phyloP scores from a whole-genome alignment of 2,113 vertebrate genomes.

The Cepphus grylle region DNA sequence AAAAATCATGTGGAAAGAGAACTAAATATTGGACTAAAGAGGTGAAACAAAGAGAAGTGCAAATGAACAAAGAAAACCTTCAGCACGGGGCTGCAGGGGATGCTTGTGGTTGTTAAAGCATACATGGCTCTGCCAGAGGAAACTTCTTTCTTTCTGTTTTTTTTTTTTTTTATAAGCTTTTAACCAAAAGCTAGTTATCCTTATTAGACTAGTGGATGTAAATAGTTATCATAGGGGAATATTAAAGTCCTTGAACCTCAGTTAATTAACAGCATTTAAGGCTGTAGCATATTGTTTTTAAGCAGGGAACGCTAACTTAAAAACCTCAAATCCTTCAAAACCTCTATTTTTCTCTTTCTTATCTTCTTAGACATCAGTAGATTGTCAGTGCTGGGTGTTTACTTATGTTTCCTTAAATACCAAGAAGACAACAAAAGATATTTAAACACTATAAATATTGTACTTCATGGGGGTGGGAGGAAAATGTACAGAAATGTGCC shows the following conservation, averaged over 20 bases:
- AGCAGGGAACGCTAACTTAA: background rate
- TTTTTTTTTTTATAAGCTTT: background rate
- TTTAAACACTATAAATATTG: background rate
- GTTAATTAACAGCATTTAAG: background rate
- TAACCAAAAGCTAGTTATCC: background rate
- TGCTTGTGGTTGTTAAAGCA: background rate
- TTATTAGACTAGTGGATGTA: background rate
- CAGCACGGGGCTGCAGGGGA: background rate
- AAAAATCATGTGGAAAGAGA: background rate
- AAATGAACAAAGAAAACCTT: background rate
- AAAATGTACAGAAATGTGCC: background rate
- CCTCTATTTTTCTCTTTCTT: background rate
- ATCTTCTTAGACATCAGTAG: background rate
- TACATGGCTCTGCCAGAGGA: background rate
- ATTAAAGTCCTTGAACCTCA: background rate
- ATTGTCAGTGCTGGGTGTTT: background rate
- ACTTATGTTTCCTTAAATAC: slow-evolving; percentile 35
- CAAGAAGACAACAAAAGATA: slow-evolving; percentile 30
- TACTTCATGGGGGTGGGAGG: background rate
- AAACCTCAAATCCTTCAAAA: background rate
- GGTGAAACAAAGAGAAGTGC: background rate
- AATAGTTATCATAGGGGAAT: background rate
- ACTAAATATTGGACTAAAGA: background rate
- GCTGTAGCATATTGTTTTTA: background rate
- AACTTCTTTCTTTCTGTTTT: background rate